A percentile compares a stretch with the other conserved stretches of the same genome.
Conservation (phyloP, 1,140 invertebrate genomes). For the Lepidurus arcticus region DNA sequence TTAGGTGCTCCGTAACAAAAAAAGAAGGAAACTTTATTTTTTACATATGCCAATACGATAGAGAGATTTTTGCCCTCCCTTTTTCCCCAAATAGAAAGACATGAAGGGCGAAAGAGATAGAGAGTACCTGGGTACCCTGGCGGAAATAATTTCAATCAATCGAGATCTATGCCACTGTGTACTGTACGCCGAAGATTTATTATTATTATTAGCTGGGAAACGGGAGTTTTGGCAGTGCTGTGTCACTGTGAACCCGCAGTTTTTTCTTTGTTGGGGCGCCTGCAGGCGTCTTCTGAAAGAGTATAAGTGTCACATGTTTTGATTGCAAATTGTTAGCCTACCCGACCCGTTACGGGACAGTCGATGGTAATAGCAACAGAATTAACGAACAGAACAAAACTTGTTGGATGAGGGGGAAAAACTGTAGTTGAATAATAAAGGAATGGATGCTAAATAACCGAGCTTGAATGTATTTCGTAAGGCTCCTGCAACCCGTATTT, state of each 20-base stretch:
- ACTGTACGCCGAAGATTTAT: conserved; percentile 6
- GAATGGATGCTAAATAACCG: not conserved
- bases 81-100: not conserved
- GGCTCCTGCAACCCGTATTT: not conserved
- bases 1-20: not conserved
- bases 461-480: not conserved
- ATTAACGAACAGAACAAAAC: not conserved
- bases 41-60: not conserved
- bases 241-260: not conserved
- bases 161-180: conserved; percentile 10
- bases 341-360: not conserved
- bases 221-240: not conserved
- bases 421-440: conserved; percentile 17
- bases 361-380: conserved; percentile 5
- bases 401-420: conserved; percentile 9
- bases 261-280: not conserved
- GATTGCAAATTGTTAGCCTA: conserved; percentile 9
- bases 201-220: no score
- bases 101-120: not conserved
- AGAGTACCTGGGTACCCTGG: conserved; percentile 6
- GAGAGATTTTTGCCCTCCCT: not conserved
- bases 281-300: not conserved
- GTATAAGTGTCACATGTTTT: conserved; percentile 9
- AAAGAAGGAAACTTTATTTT: not conserved
- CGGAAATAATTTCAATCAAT: not conserved